phyloP scores from a whole-genome alignment of 2,888 invertebrate species.

The Oligia strigilis region DNA sequence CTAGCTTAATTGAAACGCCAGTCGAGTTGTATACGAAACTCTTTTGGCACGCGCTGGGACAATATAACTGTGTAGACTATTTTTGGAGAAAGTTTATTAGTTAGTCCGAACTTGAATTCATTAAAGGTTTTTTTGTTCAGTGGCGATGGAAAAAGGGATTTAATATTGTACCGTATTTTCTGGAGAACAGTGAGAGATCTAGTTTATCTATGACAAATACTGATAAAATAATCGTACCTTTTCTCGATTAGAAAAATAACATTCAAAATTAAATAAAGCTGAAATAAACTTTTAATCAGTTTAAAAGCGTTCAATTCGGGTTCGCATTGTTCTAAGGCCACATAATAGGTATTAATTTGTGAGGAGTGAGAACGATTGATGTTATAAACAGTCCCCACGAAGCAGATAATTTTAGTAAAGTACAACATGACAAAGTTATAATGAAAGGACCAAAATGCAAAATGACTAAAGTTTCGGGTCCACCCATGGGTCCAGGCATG shows the following conservation, averaged over 20 bases:
- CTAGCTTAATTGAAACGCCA: constrained; percentile 29
- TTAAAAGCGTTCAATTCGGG: neutral
- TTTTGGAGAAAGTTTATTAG: neutral
- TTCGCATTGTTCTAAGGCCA: neutral
- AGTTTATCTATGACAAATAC: neutral
- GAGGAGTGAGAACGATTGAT: neutral
- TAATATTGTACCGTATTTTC: neutral
- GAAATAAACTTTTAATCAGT: constrained; percentile 26
- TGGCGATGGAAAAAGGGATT: neutral
- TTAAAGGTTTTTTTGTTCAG: neutral
- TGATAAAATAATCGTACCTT: too few relatives aligned
- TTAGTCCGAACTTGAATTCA: neutral
- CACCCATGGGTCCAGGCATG: constrained; percentile 9
- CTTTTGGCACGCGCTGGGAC: constrained; percentile 19
- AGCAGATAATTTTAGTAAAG: neutral
- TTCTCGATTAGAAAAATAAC: neutral
- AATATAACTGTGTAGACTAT: neutral
- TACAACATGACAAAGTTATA: constrained; percentile 17
- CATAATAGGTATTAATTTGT: neutral
- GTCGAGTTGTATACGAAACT: constrained; percentile 17
- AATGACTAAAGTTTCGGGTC: constrained; percentile 43
- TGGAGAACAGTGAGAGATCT: neutral
- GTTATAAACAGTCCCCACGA: neutral
- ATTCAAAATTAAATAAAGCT: constrained; percentile 14
- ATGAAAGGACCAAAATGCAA: constrained; percentile 25